Percentiles rank a stretch among this genome's conserved stretches.
These are phyloP conservation scores for Operophtera brumata DNA, from an alignment of 2,888 invertebrate genomes.

Conservation along the genomic window DNA sequence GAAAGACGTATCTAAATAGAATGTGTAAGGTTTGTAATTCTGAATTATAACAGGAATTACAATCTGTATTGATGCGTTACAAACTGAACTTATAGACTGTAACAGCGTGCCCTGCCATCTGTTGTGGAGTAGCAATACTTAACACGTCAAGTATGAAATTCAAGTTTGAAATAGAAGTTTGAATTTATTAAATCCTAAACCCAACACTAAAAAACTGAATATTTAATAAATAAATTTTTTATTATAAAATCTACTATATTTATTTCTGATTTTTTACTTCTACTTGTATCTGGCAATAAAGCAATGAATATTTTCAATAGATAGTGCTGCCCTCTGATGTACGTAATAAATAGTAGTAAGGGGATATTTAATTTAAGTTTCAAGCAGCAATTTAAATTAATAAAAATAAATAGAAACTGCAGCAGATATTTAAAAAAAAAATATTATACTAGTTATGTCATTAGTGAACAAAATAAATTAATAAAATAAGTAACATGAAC, in stretches of 20 bases:
- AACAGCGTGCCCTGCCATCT: slow-evolving; percentile 46
- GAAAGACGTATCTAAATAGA: too few species aligned
- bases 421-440: neutral
- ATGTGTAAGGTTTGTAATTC: neutral
- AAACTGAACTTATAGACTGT: neutral
- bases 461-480: neutral
- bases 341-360: neutral
- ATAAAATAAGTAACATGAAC: slow-evolving; percentile 18
- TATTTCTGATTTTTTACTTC: too few species aligned
- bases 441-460: neutral
- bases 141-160: neutral
- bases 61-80: too few species aligned
- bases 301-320: too few species aligned
- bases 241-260: neutral
- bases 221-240: neutral
- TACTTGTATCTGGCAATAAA: too few species aligned
- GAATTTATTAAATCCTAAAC: neutral
- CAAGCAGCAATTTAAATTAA: neutral
- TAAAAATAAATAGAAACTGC: neutral
- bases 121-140: slow-evolving; percentile 45
- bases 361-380: too few species aligned
- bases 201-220: too few species aligned
- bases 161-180: neutral
- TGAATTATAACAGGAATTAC: neutral
- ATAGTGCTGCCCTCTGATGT: neutral